Evolutionary conservation across 2,113 vertebrate genomes (phyloP).

Genomic region (Lepidothrix coronata): DNA sequence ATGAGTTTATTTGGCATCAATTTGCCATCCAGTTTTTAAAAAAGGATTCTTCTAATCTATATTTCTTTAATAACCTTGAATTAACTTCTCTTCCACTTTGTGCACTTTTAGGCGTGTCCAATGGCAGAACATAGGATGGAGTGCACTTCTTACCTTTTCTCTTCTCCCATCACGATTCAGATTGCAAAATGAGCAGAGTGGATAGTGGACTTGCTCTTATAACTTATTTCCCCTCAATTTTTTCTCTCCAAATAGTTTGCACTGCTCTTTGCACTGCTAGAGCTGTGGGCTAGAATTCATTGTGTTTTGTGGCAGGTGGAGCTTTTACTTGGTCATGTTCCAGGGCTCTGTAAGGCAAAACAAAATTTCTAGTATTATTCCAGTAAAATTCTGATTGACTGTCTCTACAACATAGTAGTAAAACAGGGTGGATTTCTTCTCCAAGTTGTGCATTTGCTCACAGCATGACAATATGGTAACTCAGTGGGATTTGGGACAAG

Average conservation of each 20-base stretch:
- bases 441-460: slow-evolving; percentile 22
- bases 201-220: background rate
- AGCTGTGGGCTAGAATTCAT: background rate
- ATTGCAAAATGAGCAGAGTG: background rate
- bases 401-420: background rate
- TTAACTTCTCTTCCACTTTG: background rate
- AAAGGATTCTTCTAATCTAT: background rate
- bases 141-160: background rate
- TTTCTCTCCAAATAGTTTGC: background rate
- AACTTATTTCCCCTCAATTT: background rate
- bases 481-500: slow-evolving; percentile 46
- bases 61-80: background rate
- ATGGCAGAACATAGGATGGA: background rate
- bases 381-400: slow-evolving; percentile 44
- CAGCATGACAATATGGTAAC: slow-evolving; percentile 54
- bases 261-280: background rate
- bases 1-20: background rate
- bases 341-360: background rate
- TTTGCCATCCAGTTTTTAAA: background rate
- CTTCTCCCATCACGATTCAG: background rate
- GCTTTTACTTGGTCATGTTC: background rate
- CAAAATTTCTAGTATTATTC: slow-evolving; percentile 2
- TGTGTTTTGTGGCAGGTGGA: background rate
- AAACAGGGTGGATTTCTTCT: slow-evolving; percentile 4
- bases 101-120: background rate